Percentiles rank a stretch among this genome's conserved stretches.
These are phyloP conservation scores for Euplexia lucipara DNA, from an alignment of 2,888 invertebrate species.

Conservation along the genomic window DNA sequence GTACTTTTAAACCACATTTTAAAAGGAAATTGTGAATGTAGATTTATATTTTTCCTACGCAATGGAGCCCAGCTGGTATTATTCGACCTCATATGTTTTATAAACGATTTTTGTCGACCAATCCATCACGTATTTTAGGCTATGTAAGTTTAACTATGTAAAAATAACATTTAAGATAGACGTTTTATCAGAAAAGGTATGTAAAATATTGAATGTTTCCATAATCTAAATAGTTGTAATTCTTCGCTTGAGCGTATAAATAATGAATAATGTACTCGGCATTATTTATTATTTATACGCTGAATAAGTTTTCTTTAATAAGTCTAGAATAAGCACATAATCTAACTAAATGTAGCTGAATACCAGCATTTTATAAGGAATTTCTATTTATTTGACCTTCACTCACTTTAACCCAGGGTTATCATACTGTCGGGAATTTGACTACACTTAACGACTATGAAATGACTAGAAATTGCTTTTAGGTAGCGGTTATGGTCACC, in stretches of 20 bases:
- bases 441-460: no score
- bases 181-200: neutral
- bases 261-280: no score
- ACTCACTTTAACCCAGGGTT: no score
- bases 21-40: neutral
- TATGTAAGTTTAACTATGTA: neutral
- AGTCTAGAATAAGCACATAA: neutral
- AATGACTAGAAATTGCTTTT: no score
- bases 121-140: constrained; percentile 8
- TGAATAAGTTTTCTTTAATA: neutral
- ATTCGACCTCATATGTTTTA: neutral
- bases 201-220: neutral
- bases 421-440: no score
- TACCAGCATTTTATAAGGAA: no score
- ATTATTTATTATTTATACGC: no score
- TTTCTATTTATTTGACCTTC: no score
- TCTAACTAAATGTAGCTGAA: no score
- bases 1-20: no score
- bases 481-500: no score
- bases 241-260: neutral
- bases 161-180: neutral
- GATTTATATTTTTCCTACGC: neutral
- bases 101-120: neutral
- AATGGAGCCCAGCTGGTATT: constrained; percentile 12
- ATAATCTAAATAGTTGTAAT: neutral